A percentile compares a stretch with the other conserved stretches of the same genome.
Conservation (phyloP, 2,888 invertebrate genomes). For the Clusia tigrina region DNA sequence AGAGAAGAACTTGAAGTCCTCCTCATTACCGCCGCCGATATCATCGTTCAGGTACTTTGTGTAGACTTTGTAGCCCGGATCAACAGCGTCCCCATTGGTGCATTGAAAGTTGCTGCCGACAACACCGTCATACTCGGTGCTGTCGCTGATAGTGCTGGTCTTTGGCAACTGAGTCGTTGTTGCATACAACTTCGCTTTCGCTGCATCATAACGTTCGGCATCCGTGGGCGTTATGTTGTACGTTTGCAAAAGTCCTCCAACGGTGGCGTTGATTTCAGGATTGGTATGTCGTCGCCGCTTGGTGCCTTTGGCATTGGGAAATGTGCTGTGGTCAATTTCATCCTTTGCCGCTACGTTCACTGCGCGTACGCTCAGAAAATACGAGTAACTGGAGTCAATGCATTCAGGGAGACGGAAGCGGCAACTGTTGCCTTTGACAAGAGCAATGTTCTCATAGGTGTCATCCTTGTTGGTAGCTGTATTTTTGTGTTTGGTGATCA, state of each 20-base stretch:
- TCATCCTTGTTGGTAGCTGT: slow-evolving; percentile 22
- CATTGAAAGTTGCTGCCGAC: slow-evolving; percentile 18
- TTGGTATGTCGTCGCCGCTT: slow-evolving; percentile 35
- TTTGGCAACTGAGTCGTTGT: too few species aligned
- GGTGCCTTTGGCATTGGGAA: background rate
- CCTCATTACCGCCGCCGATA: slow-evolving; percentile 12
- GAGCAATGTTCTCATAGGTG: slow-evolving; percentile 30
- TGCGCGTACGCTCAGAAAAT: slow-evolving; percentile 45
- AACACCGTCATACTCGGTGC: background rate
- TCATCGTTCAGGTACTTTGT: background rate
- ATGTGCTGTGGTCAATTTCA: slow-evolving; percentile 32
- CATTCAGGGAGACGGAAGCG: slow-evolving; percentile 41
- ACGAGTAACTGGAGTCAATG: slow-evolving; percentile 32
- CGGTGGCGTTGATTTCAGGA: slow-evolving; percentile 37
- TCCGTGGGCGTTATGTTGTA: background rate
- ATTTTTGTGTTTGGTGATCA: slow-evolving; percentile 27
- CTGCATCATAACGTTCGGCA: background rate
- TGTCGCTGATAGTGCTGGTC: too few species aligned
- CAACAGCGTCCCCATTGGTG: background rate
- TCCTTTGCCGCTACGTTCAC: slow-evolving; percentile 43
- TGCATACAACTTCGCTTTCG: too few species aligned
- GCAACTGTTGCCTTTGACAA: slow-evolving; percentile 36
- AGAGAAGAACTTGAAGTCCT: slow-evolving; percentile 29
- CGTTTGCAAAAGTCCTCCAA: slow-evolving; percentile 25
- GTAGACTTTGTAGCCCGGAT: background rate